These are phyloP conservation scores for Odocoileus hemionus DNA, from an alignment of 2,113 vertebrate genomes.

Conservation along the genomic window DNA sequence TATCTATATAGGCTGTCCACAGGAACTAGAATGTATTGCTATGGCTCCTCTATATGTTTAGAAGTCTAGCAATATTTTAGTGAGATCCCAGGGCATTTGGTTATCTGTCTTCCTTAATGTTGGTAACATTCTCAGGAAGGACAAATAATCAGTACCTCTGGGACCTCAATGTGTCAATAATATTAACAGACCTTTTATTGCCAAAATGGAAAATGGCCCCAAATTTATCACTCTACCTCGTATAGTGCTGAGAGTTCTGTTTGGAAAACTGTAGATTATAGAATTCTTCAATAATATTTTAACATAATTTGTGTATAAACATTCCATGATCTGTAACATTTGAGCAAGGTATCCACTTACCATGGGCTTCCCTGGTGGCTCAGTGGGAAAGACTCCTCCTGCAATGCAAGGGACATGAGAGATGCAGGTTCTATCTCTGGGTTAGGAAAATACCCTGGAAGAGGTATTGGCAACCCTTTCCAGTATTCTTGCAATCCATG, in stretches of 20 bases:
- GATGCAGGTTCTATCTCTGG: neutral
- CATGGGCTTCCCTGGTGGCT: neutral
- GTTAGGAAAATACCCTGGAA: neutral
- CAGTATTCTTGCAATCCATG: neutral
- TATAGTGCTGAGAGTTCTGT: neutral
- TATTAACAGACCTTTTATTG: neutral
- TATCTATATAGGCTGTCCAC: neutral
- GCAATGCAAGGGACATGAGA: neutral
- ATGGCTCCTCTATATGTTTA: neutral
- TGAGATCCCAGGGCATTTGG: neutral
- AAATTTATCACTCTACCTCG: neutral
- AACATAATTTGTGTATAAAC: neutral
- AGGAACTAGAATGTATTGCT: neutral
- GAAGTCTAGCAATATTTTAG: neutral
- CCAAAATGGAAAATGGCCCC: neutral
- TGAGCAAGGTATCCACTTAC: neutral
- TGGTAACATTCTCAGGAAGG: neutral
- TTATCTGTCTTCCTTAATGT: neutral
- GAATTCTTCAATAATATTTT: neutral
- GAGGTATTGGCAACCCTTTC: neutral
- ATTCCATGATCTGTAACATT: neutral
- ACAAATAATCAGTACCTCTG: neutral
- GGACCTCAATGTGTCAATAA: neutral
- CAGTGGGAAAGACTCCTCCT: neutral
- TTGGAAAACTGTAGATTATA: neutral